Evolutionary conservation across 2,113 vertebrate species (phyloP).

Genomic region (Anthoscopus minutus): DNA sequence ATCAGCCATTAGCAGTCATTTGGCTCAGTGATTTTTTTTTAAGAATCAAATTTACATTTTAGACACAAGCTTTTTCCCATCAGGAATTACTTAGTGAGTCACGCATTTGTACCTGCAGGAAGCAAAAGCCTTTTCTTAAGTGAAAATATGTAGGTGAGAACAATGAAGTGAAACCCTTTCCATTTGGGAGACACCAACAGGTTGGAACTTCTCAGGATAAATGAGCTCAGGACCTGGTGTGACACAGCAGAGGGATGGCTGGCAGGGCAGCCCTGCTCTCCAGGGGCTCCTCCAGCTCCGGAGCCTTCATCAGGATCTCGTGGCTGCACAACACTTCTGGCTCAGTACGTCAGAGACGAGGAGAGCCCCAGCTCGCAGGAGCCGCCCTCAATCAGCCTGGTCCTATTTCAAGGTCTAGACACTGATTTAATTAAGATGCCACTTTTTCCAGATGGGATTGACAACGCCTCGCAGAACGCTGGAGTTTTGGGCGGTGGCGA

Average conservation of each 20-base stretch:
- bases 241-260: not conserved
- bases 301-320: not conserved
- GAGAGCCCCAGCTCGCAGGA: not conserved
- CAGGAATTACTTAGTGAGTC: not conserved
- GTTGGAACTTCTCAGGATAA: not conserved
- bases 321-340: not conserved
- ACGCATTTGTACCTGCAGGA: not conserved
- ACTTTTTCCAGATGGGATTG: not conserved
- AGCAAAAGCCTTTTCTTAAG: not conserved
- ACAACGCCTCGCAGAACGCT: rapidly evolving
- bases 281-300: rapidly evolving
- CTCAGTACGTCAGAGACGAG: rapidly evolving
- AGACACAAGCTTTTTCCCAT: not conserved
- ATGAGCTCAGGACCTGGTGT: not conserved
- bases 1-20: not conserved
- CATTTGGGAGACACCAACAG: not conserved
- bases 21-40: not conserved
- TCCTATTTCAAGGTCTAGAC: not conserved
- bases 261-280: not conserved
- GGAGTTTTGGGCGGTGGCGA: not conserved
- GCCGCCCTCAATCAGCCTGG: not conserved
- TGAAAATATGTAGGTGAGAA: not conserved
- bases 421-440: not conserved
- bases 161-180: not conserved
- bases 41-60: slow-evolving; percentile 3